phyloP scores from a whole-genome alignment of 1,140 invertebrate genomes.

The Nylanderia fulva region DNA sequence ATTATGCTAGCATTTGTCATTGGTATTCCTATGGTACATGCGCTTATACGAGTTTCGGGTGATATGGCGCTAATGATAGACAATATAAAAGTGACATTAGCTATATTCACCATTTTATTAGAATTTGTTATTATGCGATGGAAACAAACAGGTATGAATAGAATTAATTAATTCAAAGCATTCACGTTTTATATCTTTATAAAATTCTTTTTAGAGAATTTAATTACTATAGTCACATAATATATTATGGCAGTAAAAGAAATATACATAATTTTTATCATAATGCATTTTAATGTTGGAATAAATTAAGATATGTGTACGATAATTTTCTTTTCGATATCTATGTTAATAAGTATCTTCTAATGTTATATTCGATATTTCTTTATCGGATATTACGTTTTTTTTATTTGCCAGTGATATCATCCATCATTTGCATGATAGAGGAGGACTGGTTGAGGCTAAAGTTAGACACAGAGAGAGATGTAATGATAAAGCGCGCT shows the following conservation, averaged over 20 bases:
- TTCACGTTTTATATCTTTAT: no score
- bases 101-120: not conserved
- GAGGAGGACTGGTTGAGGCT: constrained; percentile 51
- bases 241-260: no score
- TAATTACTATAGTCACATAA: no score
- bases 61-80: constrained; percentile 7
- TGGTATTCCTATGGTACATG: not conserved
- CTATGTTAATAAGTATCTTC: not conserved
- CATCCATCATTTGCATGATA: constrained; percentile 39
- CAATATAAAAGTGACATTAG: constrained; percentile 30
- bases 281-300: no score
- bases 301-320: not conserved
- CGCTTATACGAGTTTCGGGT: constrained; percentile 1
- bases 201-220: no score
- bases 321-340: not conserved
- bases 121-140: constrained; percentile 19
- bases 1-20: not conserved
- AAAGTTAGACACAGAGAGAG: not conserved
- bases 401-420: no score
- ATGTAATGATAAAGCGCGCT: constrained; percentile 21
- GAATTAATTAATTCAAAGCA: no score
- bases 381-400: no score
- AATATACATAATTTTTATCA: no score
- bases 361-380: not conserved
- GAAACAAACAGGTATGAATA: constrained; percentile 33